Base-by-base conservation (phyloP, 2,113 vertebrate genomes). In the Grallaria varia region DNA sequence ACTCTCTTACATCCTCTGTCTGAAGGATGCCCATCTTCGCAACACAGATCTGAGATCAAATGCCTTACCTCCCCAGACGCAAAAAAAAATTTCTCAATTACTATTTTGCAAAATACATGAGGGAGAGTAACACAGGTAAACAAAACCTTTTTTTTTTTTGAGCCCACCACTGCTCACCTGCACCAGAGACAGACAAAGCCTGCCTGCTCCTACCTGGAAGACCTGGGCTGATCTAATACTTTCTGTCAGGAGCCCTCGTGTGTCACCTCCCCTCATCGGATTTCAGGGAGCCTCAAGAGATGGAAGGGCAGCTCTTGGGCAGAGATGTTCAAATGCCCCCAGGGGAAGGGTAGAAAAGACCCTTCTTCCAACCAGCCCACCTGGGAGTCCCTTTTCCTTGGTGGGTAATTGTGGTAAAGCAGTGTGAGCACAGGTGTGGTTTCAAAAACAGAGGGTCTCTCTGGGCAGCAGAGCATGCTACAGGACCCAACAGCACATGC, bases 401-500 rank as follows among this genome's bases (percentile, higher is more conserved):
- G n/a, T n/a, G n/a, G n/a, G n/a, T n/a, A n/a, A n/a, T n/a, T n/a
- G n/a, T 25, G 12, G n/a, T 55, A 87, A 45, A 39, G 23, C 17
- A 69, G 53, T 0, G 0, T 2, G 4, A 66, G 19, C 8, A 16
- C 4, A 8, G 0, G 5, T 5, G 17, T 40, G 47, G 22, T 62
- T 89, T 66, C 75, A 66, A 52, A 42, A 78, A 1, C 2, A 8
- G 30, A 35, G 8, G 3, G 25, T 64, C 12, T 44, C 66, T 74
- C 33, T 20, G 33, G 20, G n/a, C n/a, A 76, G 30, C 12, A 56
- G 56, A 71, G 24, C 27, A 13, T 8, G 7, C 10, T 6, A 3
- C 1, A 13, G 19, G 33, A 62, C 9, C 10, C 4, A 63, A 31
- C 0, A 1, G 37, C 5, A 6, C 2, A 33, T 0, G 4, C 2